These are phyloP conservation scores for Diarsia brunnea DNA, from an alignment of 2,888 invertebrate species.

Conservation along the genomic window DNA sequence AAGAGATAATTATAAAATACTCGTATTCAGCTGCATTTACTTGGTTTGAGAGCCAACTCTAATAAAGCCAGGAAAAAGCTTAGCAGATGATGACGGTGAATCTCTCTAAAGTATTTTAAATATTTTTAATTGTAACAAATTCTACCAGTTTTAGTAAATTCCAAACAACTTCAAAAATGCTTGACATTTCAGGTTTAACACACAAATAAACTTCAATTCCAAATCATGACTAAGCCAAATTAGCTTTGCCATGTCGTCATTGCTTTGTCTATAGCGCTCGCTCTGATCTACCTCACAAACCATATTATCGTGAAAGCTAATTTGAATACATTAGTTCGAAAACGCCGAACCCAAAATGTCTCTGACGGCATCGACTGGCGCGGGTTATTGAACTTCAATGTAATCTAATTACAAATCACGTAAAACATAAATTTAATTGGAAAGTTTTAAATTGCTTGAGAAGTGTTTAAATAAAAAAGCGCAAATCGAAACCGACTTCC, in stretches of 20 bases:
- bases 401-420: constrained; percentile 31
- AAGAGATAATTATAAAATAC: no score
- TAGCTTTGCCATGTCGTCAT: neutral
- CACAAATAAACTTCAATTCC: neutral
- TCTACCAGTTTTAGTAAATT: neutral
- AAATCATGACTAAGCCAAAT: neutral
- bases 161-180: neutral
- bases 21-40: neutral
- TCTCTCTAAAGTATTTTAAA: neutral
- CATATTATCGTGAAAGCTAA: constrained; percentile 28
- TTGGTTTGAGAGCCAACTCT: no score
- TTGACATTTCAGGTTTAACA: neutral
- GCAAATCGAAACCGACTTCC: constrained; percentile 20
- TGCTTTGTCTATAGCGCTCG: neutral
- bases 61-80: no score
- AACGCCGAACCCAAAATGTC: constrained; percentile 26
- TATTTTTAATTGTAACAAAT: neutral
- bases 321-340: constrained; percentile 43
- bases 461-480: constrained; percentile 34
- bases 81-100: no score
- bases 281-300: constrained; percentile 7
- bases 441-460: constrained; percentile 18
- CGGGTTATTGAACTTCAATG: constrained; percentile 31
- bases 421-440: constrained; percentile 7
- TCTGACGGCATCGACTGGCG: neutral